Base-by-base conservation (phyloP, 2,113 vertebrate species). In the Myocastor coypus region DNA sequence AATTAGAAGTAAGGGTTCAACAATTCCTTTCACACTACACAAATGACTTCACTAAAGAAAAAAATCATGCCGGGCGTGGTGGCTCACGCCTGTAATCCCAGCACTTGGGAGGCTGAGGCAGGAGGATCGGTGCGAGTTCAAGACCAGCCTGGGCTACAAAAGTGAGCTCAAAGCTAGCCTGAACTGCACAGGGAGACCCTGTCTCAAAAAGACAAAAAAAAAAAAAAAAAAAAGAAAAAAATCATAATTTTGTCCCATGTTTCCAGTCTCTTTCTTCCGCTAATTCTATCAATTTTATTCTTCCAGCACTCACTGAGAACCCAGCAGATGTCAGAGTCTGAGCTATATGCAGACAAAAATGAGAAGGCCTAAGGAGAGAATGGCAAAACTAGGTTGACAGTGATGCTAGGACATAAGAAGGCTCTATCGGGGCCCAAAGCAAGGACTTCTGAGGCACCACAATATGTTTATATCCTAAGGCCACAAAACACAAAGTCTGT, bases 231-330 rank as follows among this genome's bases (percentile, higher is more conserved):
- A n/a, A n/a, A n/a, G n/a, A n/a, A n/a, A n/a, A n/a, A 93, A 91
- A 37, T 24, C 17, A 88, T 24, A 22, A 17, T 59, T 97, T 59
- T 19, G 22, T 46, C 82, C 13, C 73, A 40, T 57, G 55, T 17
- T 89, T 94, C 73, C 11, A 91, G 82, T n/a, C 37, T 71, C 50
- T 75, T 96, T 50, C 88, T 91, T 87, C 16, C 68, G 87, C 5
- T 87, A 81, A 64, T 88, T 42, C 32, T 59, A 87, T 86, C 89
- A 82, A 4, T 50, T 84, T 84, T 24, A 66, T 87, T 81, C 71
- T 90, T 92, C 32, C 50, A 89, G 77, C 7, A 19, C 20, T 83
- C 78, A 78, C 12, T 42, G 22, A 78, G 50, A 94, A 85, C n/a
- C 30, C 50, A 77, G 24, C 78, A 75, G 17, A 86, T 89, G 4